Conservation (phyloP, 2,113 vertebrate genomes). For the Xiphorhynchus elegans region DNA sequence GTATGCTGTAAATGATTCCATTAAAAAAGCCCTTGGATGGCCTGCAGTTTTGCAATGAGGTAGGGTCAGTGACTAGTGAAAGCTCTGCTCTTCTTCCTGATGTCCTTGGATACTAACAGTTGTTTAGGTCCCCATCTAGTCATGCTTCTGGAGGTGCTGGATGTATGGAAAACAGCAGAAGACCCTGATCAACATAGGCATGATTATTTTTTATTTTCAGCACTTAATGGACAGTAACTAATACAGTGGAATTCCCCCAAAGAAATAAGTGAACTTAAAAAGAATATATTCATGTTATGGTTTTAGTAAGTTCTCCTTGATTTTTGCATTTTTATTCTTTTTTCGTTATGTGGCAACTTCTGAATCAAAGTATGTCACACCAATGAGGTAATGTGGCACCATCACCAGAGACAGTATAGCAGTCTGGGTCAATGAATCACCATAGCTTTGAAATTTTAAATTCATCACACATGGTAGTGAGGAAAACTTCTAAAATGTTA, state of each 20-base stretch:
- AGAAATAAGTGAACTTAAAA: not conserved
- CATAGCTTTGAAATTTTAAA: not conserved
- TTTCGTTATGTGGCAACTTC: not conserved
- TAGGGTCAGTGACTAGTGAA: not conserved
- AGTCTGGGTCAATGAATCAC: not conserved
- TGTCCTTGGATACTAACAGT: not conserved
- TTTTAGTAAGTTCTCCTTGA: not conserved
- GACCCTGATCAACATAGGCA: not conserved
- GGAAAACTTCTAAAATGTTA: not conserved
- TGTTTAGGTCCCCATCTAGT: not conserved
- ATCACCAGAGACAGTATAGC: not conserved
- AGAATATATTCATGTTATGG: rapidly evolving
- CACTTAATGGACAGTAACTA: not conserved
- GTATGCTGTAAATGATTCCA: not conserved
- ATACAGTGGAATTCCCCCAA: not conserved
- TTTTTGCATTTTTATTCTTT: not conserved
- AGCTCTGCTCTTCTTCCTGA: not conserved
- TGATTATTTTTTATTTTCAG: not conserved
- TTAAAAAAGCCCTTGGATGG: not conserved
- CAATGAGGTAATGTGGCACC: not conserved
- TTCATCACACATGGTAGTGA: not conserved
- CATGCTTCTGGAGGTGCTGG: not conserved
- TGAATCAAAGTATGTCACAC: not conserved
- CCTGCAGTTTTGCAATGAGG: not conserved
- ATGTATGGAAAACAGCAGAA: not conserved